These are phyloP conservation scores for Enteromius thamalakanensis DNA, from an alignment of 2,797 vertebrate species.

Conservation along the genomic window DNA sequence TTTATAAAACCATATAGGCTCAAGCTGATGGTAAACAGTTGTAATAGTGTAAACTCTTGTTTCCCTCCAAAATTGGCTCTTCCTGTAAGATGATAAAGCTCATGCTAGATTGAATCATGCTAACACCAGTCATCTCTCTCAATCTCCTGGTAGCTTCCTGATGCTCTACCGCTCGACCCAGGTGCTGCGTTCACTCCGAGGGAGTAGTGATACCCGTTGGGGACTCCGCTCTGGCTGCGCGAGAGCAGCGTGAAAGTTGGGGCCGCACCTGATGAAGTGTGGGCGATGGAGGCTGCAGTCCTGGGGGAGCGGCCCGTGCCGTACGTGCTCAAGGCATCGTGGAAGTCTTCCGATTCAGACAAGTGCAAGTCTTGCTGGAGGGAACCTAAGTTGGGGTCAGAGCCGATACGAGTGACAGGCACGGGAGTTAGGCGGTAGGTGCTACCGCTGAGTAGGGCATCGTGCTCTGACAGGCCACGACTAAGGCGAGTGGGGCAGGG, in stretches of 20 bases:
- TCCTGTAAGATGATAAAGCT: conserved; percentile 80
- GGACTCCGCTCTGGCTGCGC: conserved; percentile 84
- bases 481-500: conserved; percentile 84
- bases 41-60: conserved; percentile 30
- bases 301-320: conserved; percentile 81
- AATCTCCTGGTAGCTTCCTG: conserved; percentile 86
- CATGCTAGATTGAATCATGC: conserved; percentile 69
- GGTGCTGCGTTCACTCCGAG: conserved; percentile 83
- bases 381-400: conserved; percentile 86
- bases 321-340: conserved; percentile 89
- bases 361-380: conserved; percentile 70
- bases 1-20: conserved; percentile 5
- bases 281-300: conserved; percentile 72
- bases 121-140: conserved; percentile 97
- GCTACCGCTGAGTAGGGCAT: conserved; percentile 74
- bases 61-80: background rate
- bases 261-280: conserved; percentile 71
- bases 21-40: conserved; percentile 14
- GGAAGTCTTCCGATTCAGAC: conserved; percentile 88
- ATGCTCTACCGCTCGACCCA: conserved; percentile 73
- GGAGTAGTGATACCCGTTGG: conserved; percentile 94
- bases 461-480: conserved; percentile 91
- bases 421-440: conserved; percentile 72
- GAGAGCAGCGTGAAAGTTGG: conserved; percentile 71
- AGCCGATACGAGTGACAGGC: conserved; percentile 84